These are phyloP conservation scores for Belonocnema kinseyi DNA, from an alignment of 1,140 invertebrate genomes.

Conservation along the genomic window DNA sequence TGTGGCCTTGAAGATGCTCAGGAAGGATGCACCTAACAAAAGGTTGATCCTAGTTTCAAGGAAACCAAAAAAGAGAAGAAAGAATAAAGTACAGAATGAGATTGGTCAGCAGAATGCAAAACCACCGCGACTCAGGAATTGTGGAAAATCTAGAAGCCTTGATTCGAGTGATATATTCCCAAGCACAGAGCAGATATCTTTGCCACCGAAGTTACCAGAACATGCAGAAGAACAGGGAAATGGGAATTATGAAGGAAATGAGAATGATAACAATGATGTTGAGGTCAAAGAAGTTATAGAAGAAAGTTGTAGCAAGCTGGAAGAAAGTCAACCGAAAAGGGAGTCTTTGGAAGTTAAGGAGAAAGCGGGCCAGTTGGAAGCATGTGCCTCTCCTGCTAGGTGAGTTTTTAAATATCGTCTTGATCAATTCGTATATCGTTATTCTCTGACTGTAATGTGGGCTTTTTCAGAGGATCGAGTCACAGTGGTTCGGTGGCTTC, in stretches of 20 bases:
- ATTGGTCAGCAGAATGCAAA: constrained; percentile 65
- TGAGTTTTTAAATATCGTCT: constrained; percentile 40
- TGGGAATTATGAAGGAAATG: constrained; percentile 42
- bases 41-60: constrained; percentile 84
- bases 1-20: constrained; percentile 81
- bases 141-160: constrained; percentile 88
- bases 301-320: constrained; percentile 34
- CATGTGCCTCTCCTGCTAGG: constrained; percentile 56
- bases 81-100: constrained; percentile 62
- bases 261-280: constrained; percentile 35
- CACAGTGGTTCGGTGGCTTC: constrained; percentile 69
- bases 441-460: not conserved
- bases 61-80: constrained; percentile 77
- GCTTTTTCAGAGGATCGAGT: constrained; percentile 60
- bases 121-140: constrained; percentile 81
- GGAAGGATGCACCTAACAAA: constrained; percentile 84
- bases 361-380: constrained; percentile 32
- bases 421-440: constrained; percentile 15
- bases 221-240: constrained; percentile 64
- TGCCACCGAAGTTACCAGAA: constrained; percentile 65
- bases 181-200: constrained; percentile 67
- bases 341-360: constrained; percentile 37
- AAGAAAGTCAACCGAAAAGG: constrained; percentile 32
- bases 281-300: constrained; percentile 26
- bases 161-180: constrained; percentile 87